phyloP scores from a whole-genome alignment of 2,888 invertebrate species.

The Cerastoderma edule region DNA sequence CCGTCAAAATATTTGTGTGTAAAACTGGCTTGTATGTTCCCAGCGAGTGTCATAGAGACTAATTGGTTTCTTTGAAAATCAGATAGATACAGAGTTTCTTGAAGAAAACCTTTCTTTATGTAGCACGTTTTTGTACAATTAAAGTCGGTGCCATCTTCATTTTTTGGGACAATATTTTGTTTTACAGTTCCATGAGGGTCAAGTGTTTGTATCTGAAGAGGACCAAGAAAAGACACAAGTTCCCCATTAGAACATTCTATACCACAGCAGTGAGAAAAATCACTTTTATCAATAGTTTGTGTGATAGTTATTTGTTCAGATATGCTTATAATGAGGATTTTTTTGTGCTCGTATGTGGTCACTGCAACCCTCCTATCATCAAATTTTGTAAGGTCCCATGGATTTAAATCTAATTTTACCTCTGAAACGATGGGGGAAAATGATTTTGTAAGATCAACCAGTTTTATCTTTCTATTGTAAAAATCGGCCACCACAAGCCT shows the following conservation, averaged over 20 bases:
- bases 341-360: background rate
- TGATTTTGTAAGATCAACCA: background rate
- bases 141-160: background rate
- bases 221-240: constrained; percentile 14
- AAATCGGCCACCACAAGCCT: background rate
- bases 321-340: background rate
- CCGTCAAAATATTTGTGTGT: background rate
- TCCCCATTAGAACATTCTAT: constrained; percentile 7
- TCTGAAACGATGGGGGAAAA: background rate
- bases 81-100: background rate
- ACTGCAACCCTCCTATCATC: constrained; percentile 6
- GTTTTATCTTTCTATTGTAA: constrained; percentile 6
- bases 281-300: background rate
- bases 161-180: background rate
- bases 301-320: background rate
- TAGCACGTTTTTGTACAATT: background rate
- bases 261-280: background rate
- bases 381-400: constrained; percentile 4
- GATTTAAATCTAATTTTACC: background rate
- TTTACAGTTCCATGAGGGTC: constrained; percentile 9
- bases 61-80: background rate
- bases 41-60: constrained; percentile 7
- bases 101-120: background rate
- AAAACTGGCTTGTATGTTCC: background rate
- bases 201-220: constrained; percentile 7